Evolutionary conservation across 2,113 vertebrate genomes (phyloP).

Genomic region (Galemys pyrenaicus): DNA sequence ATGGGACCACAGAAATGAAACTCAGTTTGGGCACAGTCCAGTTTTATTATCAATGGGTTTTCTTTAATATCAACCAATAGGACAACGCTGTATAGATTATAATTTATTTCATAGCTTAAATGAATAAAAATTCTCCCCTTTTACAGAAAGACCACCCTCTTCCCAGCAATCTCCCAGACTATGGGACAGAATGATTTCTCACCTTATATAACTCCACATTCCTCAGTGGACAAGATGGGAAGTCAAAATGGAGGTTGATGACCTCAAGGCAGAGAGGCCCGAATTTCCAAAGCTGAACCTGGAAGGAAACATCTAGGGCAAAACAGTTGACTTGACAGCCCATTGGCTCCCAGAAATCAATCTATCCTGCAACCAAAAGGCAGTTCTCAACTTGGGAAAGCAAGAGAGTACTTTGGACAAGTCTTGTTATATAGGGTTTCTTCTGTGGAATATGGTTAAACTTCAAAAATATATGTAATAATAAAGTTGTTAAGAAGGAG

Average conservation of each 20-base stretch:
- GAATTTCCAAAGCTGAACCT: neutral
- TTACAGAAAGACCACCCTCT: neutral
- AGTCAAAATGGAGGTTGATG: neutral
- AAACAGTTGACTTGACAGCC: neutral
- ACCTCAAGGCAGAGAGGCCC: neutral
- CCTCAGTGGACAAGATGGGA: neutral
- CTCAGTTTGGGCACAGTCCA: neutral
- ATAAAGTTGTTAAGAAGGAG: neutral
- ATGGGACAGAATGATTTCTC: neutral
- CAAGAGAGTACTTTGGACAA: neutral
- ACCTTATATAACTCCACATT: neutral
- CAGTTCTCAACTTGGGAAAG: neutral
- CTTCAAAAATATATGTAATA: neutral
- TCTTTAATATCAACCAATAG: neutral
- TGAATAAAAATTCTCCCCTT: neutral
- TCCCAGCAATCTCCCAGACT: neutral
- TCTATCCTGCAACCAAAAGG: neutral
- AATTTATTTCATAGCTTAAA: neutral
- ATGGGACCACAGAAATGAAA: neutral
- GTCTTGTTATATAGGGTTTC: neutral
- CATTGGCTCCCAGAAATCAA: neutral
- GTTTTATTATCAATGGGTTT: neutral
- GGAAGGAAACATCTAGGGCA: neutral
- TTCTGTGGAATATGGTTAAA: neutral
- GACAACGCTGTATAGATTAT: neutral